Base-by-base conservation (phyloP, 2,113 vertebrate species). In the Microtus ochrogaster region DNA sequence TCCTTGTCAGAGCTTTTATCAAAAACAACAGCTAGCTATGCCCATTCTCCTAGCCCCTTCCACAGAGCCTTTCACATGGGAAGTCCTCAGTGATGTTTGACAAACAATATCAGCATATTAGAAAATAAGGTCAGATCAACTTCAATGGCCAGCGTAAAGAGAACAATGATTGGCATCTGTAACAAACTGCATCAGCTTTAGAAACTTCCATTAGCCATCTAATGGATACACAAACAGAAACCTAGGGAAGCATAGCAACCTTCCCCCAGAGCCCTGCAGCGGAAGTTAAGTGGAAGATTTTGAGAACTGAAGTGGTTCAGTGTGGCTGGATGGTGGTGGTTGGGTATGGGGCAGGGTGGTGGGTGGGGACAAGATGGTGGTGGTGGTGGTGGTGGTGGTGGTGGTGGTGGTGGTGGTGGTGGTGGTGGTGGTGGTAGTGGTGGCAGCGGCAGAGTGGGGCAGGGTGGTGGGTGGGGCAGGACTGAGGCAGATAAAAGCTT, bases 131-230 rank as follows among this genome's bases (percentile, higher is more conserved):
- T 81, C 49, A 49, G 77, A 55, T 55, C 39, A 73, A 83, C 49
- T 82, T 58, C 66, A 58, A 4, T 94, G 55, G 36, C 91, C 55
- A 63, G 30, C 82, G 61, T 66, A 92, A 63, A 33, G 82, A 19
- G 19, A 19, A 74, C 1, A 52, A 63, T 72, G 77, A 73, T 17
- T 39, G 19, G 30, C 28, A 87, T 88, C 72, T 65, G 13, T 44
- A 84, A 65, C 81, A 87, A 87, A 93, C 3, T 93, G n/a, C 9
- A 41, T 72, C 70, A 73, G 81, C 33, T 52, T 93, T 74, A 73
- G 77, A 65, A 94, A 74, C n/a, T 16, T 12, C 55, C 13, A 26
- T 49, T 85, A 81, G 92, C 78, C 78, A 81, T 58, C 52, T 55
- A 58, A 24, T 2, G 2, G 4, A 55, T 22, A 17, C 14, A 76